These are phyloP conservation scores for Eospalax fontanierii DNA, from an alignment of 2,797 vertebrate genomes.

Conservation along the genomic window DNA sequence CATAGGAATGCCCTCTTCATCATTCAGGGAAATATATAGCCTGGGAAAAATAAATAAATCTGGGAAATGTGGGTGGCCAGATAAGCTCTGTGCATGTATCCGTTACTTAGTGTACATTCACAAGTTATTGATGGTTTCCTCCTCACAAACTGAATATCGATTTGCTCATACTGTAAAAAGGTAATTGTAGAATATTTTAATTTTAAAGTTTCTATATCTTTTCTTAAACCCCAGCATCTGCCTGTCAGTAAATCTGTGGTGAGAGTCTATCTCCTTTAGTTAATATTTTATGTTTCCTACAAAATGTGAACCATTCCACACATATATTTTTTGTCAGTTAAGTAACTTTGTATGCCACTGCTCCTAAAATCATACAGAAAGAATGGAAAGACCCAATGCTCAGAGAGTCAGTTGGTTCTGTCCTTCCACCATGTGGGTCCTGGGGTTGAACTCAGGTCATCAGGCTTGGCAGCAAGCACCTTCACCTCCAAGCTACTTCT, in stretches of 20 bases:
- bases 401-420: too few species aligned
- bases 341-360: neutral
- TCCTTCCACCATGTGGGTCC: too few species aligned
- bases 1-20: neutral
- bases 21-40: neutral
- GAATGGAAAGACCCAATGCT: neutral
- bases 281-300: neutral
- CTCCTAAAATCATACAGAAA: neutral
- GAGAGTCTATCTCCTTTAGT: neutral
- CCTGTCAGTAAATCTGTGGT: neutral
- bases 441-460: too few species aligned
- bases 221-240: neutral
- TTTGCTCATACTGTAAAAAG: neutral
- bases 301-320: neutral
- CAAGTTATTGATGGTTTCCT: neutral
- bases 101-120: neutral
- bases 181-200: neutral
- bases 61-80: neutral
- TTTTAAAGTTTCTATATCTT: neutral
- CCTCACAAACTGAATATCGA: neutral
- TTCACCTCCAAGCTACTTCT: too few species aligned
- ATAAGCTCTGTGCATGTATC: neutral
- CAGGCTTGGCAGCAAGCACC: too few species aligned
- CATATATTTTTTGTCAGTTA: neutral
- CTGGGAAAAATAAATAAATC: neutral